phyloP scores from a whole-genome alignment of 2,797 vertebrate species.

The Gouania willdenowi region DNA sequence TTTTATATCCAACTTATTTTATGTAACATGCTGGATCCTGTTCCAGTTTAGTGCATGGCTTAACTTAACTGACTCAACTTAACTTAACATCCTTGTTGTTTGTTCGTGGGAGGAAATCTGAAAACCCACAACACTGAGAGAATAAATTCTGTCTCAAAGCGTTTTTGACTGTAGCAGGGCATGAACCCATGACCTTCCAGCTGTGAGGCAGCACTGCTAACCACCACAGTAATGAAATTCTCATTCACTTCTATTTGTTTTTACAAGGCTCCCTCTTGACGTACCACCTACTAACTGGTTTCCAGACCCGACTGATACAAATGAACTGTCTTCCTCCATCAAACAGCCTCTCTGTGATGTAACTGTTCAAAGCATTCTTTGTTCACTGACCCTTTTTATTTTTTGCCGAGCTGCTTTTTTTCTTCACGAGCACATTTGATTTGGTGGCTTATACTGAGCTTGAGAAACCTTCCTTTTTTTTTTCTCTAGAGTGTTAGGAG shows the following conservation, averaged over 20 bases:
- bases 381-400: constrained; percentile 70
- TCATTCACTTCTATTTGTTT: constrained; percentile 29
- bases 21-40: no score
- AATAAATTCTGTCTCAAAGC: no score
- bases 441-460: constrained; percentile 57
- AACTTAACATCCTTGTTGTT: no score
- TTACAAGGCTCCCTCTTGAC: constrained; percentile 17
- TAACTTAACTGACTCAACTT: no score
- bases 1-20: no score
- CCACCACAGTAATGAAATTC: not conserved
- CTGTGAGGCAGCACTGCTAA: constrained; percentile 2
- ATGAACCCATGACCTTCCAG: no score
- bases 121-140: no score
- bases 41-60: no score
- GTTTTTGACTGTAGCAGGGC: no score
- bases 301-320: constrained; percentile 41
- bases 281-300: constrained; percentile 22
- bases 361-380: constrained; percentile 81
- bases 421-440: constrained; percentile 51
- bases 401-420: constrained; percentile 57
- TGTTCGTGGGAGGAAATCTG: no score
- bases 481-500: constrained; percentile 56
- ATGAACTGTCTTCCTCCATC: constrained; percentile 55
- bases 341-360: constrained; percentile 62
- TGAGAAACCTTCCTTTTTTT: constrained; percentile 51